phyloP scores from a whole-genome alignment of 2,113 vertebrate genomes.

The Gnathonemus echidnorhynchus region DNA sequence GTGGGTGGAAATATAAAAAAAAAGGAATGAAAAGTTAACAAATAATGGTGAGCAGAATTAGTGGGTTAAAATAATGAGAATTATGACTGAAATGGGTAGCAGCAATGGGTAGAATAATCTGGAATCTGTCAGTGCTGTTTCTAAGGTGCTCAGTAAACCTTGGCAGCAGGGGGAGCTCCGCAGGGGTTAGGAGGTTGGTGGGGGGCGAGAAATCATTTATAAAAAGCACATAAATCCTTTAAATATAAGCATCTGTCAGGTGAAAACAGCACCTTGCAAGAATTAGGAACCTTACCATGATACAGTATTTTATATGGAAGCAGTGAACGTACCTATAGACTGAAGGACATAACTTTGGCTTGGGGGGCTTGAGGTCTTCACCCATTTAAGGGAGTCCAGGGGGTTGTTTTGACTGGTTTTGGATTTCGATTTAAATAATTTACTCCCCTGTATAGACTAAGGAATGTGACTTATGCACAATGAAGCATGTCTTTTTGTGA shows the following conservation, averaged over 20 bases:
- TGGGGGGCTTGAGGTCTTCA: background rate
- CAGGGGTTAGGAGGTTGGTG: background rate
- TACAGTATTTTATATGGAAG: background rate
- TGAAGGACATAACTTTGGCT: background rate
- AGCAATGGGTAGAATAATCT: background rate
- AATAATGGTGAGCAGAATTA: background rate
- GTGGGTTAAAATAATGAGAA: background rate
- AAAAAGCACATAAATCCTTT: background rate
- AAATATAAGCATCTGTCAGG: background rate
- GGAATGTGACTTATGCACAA: background rate
- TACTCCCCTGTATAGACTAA: background rate
- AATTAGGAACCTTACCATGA: background rate
- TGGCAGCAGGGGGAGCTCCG: background rate
- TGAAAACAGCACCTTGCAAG: background rate
- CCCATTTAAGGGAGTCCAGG: background rate
- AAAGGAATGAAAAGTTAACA: background rate
- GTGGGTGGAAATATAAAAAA: background rate
- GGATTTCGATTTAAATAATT: background rate
- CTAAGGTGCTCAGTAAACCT: background rate
- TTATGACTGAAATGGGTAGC: background rate
- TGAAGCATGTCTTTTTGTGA: background rate
- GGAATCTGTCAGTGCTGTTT: background rate
- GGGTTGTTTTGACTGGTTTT: background rate
- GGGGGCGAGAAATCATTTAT: background rate
- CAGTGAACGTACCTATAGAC: background rate